Conservation (phyloP, 2,113 vertebrate genomes). For the Cynopterus brachyotis region DNA sequence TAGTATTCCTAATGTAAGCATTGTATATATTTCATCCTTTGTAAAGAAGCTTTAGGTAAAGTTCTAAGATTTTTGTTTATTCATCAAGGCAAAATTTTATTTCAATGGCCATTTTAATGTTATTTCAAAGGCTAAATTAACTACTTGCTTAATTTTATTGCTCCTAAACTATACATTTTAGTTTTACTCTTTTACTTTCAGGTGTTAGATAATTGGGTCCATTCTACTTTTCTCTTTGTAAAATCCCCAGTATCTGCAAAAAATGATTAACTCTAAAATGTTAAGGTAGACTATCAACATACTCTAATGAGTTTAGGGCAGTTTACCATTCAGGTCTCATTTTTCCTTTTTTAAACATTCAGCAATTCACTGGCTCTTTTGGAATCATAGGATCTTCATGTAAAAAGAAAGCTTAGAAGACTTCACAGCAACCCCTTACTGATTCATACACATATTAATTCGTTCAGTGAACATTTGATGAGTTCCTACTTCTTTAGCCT, state of each 20-base stretch:
- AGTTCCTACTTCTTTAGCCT: background rate
- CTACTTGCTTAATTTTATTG: slow-evolving; percentile 38
- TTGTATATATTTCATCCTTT: slow-evolving; percentile 1
- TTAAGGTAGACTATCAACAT: background rate
- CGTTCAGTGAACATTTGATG: background rate
- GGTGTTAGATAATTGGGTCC: background rate
- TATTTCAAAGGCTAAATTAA: background rate
- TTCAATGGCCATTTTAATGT: slow-evolving; percentile 26
- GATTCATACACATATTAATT: background rate
- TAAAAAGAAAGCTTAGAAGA: background rate
- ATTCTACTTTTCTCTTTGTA: background rate
- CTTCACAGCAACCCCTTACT: background rate
- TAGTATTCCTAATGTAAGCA: background rate
- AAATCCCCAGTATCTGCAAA: background rate
- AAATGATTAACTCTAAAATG: background rate
- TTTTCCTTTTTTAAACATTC: background rate
- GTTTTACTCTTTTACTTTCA: background rate
- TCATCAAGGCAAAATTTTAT: slow-evolving; percentile 46
- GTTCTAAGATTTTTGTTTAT: slow-evolving; percentile 30
- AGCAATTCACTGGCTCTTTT: background rate
- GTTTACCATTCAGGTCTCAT: background rate
- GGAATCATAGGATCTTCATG: background rate
- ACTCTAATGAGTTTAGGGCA: background rate
- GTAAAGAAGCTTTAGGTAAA: background rate
- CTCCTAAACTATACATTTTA: background rate